phyloP scores from a whole-genome alignment of 2,113 vertebrate genomes.

The Pyxicephalus adspersus region DNA sequence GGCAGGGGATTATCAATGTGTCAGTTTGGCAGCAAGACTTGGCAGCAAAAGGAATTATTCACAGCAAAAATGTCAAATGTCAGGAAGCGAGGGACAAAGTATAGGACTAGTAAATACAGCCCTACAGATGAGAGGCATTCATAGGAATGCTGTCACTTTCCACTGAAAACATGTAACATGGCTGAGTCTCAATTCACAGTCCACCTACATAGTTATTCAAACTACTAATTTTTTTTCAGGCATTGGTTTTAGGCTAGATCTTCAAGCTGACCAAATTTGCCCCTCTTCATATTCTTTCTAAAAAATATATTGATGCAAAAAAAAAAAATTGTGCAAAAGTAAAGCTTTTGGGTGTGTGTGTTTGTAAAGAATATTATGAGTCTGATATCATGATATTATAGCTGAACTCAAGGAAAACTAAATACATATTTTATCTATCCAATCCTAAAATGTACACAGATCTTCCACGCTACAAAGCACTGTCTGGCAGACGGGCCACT shows the following conservation, averaged over 20 bases:
- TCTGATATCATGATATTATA: no score
- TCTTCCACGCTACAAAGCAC: no score
- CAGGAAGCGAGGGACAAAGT: conserved; percentile 56
- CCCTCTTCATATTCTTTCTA: background rate
- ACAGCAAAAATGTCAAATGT: conserved; percentile 57
- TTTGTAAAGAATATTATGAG: no score
- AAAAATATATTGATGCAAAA: background rate
- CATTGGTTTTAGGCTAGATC: background rate
- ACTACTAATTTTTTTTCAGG: conserved; percentile 5
- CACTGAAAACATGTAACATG: conserved; percentile 27
- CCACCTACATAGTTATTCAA: conserved; percentile 24
- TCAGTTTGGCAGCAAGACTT: conserved; percentile 54
- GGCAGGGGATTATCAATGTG: conserved; percentile 57
- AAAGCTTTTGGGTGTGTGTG: no score
- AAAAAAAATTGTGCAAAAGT: no score
- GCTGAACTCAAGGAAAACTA: no score
- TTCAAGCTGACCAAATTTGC: background rate
- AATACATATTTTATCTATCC: no score
- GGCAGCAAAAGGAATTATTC: conserved; percentile 55
- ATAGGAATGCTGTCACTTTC: conserved; percentile 53
- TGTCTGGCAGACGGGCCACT: no score
- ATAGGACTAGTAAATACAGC: conserved; percentile 56
- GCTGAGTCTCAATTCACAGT: background rate
- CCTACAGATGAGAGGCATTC: conserved; percentile 51
- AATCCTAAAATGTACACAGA: no score